Conservation (phyloP, 1,140 invertebrate species). For the Goniozus legneri region DNA sequence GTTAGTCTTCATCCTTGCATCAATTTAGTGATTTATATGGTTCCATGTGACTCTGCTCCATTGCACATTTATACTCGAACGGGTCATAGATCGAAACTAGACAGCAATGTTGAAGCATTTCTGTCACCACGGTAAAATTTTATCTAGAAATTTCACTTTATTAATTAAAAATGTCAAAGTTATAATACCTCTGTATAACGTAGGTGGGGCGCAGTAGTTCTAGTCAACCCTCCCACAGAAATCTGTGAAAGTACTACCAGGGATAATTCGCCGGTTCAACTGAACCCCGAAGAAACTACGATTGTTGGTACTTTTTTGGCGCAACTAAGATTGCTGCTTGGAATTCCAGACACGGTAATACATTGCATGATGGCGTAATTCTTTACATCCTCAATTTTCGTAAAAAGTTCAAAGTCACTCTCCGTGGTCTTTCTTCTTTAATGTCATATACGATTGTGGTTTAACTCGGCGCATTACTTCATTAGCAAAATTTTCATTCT, state of each 20-base stretch:
- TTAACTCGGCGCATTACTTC: no score
- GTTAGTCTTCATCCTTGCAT: slow-evolving; percentile 77
- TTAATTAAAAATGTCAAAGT: background rate
- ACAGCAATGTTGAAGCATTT: slow-evolving; percentile 44
- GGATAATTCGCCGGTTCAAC: slow-evolving; percentile 31
- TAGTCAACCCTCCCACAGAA: slow-evolving; percentile 63
- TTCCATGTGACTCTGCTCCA: slow-evolving; percentile 70
- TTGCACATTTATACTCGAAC: slow-evolving; percentile 66
- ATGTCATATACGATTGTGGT: no score
- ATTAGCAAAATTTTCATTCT: slow-evolving; percentile 1
- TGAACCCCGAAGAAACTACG: slow-evolving; percentile 57
- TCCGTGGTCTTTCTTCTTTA: no score
- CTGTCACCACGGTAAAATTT: slow-evolving; percentile 66
- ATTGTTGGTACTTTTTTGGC: slow-evolving; percentile 76
- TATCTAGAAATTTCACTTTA: background rate
- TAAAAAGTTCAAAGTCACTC: no score
- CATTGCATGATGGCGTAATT: background rate
- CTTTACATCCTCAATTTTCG: no score
- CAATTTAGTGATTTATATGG: slow-evolving; percentile 81
- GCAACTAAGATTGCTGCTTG: slow-evolving; percentile 75
- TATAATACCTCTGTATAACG: no score
- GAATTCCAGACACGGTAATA: slow-evolving; percentile 65
- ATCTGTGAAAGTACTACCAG: slow-evolving; percentile 51
- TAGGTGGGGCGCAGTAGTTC: slow-evolving; percentile 87
- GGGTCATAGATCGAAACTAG: slow-evolving; percentile 33